A percentile compares a stretch with the other conserved stretches of the same genome.
phyloP scores from a whole-genome alignment of 2,888 invertebrate genomes.

The Conistra vaccinii region DNA sequence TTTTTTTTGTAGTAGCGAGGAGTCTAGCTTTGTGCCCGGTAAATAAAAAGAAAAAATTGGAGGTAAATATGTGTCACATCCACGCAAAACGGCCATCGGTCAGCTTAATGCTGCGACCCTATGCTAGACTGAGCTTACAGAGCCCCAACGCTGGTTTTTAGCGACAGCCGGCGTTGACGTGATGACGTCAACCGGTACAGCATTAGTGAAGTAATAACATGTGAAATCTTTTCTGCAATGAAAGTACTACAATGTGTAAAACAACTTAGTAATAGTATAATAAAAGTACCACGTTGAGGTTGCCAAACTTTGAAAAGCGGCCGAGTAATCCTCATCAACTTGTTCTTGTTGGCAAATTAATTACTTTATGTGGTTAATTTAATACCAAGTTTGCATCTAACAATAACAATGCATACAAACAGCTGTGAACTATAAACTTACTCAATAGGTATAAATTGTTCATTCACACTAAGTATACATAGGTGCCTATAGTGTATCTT shows the following conservation, averaged over 20 bases:
- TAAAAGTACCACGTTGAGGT: background rate
- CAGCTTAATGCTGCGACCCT: too few species aligned
- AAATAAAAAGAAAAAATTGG: too few species aligned
- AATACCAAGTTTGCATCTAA: background rate
- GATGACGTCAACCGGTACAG: too few species aligned
- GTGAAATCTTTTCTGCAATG: too few species aligned
- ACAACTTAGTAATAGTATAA: background rate
- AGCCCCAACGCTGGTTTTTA: too few species aligned
- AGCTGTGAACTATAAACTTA: constrained; percentile 4
- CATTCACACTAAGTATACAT: background rate
- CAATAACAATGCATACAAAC: background rate
- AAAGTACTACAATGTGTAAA: background rate
- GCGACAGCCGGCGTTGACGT: too few species aligned
- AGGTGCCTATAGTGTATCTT: background rate
- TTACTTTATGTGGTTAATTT: background rate
- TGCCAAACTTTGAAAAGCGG: background rate
- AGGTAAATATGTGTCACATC: too few species aligned
- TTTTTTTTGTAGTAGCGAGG: background rate
- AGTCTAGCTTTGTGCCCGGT: background rate
- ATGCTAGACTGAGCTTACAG: too few species aligned
- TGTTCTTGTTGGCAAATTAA: background rate
- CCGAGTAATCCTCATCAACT: background rate
- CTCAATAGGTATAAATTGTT: constrained; percentile 2
- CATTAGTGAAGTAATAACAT: too few species aligned
- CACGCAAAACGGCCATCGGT: too few species aligned